A percentile compares a stretch with the other conserved stretches of the same genome.
Conservation (phyloP, 2,797 vertebrate genomes). For the Percopsis omiscomaycus region DNA sequence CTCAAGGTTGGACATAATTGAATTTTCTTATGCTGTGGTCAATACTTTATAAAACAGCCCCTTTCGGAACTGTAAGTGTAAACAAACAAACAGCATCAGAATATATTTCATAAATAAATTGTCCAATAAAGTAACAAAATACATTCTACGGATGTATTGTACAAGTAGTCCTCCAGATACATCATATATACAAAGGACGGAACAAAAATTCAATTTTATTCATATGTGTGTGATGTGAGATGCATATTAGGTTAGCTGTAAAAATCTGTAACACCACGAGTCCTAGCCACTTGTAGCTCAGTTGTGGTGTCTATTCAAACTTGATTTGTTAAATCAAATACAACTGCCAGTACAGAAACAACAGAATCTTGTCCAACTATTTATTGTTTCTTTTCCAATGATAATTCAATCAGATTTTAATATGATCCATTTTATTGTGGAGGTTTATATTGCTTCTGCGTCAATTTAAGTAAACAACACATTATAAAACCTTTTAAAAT, state of each 20-base stretch:
- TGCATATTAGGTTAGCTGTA: no score
- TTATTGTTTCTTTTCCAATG: conserved; percentile 2
- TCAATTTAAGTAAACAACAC: conserved; percentile 1
- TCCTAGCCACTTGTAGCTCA: no score
- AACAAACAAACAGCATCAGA: neutral
- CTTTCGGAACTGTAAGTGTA: conserved; percentile 15
- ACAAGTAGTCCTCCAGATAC: no score
- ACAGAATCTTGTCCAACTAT: neutral
- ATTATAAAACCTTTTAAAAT: neutral
- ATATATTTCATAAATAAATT: neutral
- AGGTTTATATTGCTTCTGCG: neutral
- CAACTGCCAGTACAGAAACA: conserved; percentile 3
- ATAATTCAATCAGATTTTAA: neutral
- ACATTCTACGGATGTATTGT: no score
- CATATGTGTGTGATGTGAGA: no score
- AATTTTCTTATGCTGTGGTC: conserved; percentile 50
- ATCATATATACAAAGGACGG: no score
- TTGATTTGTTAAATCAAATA: neutral
- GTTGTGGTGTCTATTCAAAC: no score
- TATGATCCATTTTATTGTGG: no score
- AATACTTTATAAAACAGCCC: conserved; percentile 37
- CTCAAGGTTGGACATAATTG: conserved; percentile 64
- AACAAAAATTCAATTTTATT: no score
- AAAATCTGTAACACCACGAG: no score
- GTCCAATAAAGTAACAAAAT: no score